These are phyloP conservation scores for Coelopa frigida DNA, from an alignment of 1,140 invertebrate species.

Conservation along the genomic window DNA sequence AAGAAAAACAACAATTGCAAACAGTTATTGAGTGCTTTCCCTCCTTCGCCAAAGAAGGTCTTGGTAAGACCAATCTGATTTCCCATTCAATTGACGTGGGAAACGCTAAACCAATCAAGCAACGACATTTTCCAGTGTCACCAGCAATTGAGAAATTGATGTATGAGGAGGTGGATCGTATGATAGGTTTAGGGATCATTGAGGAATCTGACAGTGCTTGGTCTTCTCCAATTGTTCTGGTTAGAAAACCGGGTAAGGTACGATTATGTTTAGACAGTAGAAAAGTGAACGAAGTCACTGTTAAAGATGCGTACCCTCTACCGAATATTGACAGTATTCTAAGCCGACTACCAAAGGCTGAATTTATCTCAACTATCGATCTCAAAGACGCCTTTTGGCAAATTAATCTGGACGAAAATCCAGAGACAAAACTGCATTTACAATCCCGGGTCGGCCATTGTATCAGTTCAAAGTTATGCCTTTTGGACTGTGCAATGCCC, in stretches of 20 bases:
- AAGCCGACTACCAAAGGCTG: constrained; percentile 27
- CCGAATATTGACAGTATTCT: constrained; percentile 31
- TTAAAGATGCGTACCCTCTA: constrained; percentile 26
- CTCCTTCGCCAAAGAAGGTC: too few relatives aligned
- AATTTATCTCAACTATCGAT: constrained; percentile 16
- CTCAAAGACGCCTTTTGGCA: constrained; percentile 20
- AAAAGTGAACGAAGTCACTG: constrained; percentile 38
- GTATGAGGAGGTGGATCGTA: too few relatives aligned
- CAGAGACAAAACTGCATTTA: constrained; percentile 40
- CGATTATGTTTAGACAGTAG: constrained; percentile 42
- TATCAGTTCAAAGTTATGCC: constrained; percentile 26
- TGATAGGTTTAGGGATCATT: too few relatives aligned
- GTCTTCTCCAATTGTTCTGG: constrained; percentile 4
- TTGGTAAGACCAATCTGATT: too few relatives aligned
- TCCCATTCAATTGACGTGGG: too few relatives aligned
- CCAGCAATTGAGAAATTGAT: too few relatives aligned
- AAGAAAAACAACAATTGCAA: too few relatives aligned
- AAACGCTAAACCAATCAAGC: too few relatives aligned
- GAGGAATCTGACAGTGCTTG: too few relatives aligned
- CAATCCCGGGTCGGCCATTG: constrained; percentile 23
- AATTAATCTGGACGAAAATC: constrained; percentile 16
- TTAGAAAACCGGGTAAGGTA: constrained; percentile 13
- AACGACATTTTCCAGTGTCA: too few relatives aligned
- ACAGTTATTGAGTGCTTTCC: too few relatives aligned
- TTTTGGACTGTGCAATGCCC: constrained; percentile 11